Conservation (phyloP, 2,113 vertebrate genomes). For the Sander lucioperca region DNA sequence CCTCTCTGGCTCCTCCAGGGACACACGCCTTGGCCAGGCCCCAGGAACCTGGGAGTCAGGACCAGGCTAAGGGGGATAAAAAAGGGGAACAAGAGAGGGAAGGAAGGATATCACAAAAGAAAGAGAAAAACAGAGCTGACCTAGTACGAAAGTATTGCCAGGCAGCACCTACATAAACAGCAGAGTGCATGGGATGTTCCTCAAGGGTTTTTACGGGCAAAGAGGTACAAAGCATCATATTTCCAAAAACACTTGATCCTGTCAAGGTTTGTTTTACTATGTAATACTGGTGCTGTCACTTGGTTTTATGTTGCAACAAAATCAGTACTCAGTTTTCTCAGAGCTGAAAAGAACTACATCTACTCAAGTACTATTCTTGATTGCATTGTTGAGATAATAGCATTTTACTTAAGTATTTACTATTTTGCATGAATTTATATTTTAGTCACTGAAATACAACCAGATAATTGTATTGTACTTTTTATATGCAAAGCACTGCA, state of each 20-base stretch:
- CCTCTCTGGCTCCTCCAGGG: slow-evolving; percentile 82
- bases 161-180: slow-evolving; percentile 63
- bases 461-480: neutral
- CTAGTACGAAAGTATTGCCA: slow-evolving; percentile 58
- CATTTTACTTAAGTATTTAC: neutral
- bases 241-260: slow-evolving; percentile 27
- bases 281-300: slow-evolving; percentile 32
- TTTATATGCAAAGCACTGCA: neutral
- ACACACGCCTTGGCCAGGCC: slow-evolving; percentile 83
- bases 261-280: slow-evolving; percentile 37
- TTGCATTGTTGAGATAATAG: neutral
- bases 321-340: neutral
- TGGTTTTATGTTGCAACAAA: slow-evolving; percentile 27
- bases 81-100: slow-evolving; percentile 70
- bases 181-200: slow-evolving; percentile 34
- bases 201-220: slow-evolving; percentile 24
- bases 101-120: slow-evolving; percentile 72
- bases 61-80: slow-evolving; percentile 80
- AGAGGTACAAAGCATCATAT: slow-evolving; percentile 1
- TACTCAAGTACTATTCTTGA: neutral
- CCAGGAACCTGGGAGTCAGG: slow-evolving; percentile 85
- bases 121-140: slow-evolving; percentile 69
- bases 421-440: neutral
- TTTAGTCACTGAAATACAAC: neutral
- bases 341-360: neutral